phyloP scores from a whole-genome alignment of 1,140 invertebrate species.

The Augochlora pura region DNA sequence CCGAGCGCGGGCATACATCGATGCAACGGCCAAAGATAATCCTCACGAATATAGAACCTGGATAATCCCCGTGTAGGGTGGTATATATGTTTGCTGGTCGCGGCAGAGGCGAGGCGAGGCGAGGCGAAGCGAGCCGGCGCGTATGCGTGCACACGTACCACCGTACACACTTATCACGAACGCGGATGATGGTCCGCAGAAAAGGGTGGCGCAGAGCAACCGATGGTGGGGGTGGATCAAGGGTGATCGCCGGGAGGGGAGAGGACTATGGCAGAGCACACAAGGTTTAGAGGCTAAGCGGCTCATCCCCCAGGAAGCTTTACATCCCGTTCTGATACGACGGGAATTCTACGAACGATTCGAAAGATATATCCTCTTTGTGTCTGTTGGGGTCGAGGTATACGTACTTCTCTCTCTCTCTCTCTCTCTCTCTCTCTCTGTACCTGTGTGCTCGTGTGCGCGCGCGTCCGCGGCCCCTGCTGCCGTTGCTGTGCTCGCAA shows the following conservation, averaged over 20 bases:
- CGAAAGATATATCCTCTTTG: conserved; percentile 72
- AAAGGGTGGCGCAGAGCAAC: conserved; percentile 55
- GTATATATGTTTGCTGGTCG: conserved; percentile 57
- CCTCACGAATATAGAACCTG: conserved; percentile 76
- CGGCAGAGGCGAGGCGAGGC: too few relatives aligned
- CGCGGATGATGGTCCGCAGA: conserved; percentile 61
- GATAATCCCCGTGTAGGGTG: conserved; percentile 77
- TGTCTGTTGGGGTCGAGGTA: conserved; percentile 8
- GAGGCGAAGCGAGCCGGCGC: conserved; percentile 6
- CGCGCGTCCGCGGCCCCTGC: not conserved
- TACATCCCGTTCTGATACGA: conserved; percentile 74
- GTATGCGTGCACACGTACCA: conserved; percentile 47
- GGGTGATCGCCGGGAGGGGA: conserved; percentile 50
- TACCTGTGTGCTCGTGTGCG: not conserved
- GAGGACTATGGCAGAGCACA: conserved; percentile 71
- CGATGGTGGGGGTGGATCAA: conserved; percentile 38
- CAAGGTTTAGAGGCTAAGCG: conserved; percentile 79
- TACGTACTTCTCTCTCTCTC: too few relatives aligned
- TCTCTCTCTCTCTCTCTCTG: too few relatives aligned
- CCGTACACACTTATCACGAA: conserved; percentile 46
- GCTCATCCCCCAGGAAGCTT: conserved; percentile 78
- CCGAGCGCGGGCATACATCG: conserved; percentile 56
- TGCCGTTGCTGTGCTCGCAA: too few relatives aligned
- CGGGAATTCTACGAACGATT: conserved; percentile 72
- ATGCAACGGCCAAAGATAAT: conserved; percentile 74